These are phyloP conservation scores for Mormyrops boulengeri DNA, from an alignment of 2,797 vertebrate genomes.

Conservation along the genomic window DNA sequence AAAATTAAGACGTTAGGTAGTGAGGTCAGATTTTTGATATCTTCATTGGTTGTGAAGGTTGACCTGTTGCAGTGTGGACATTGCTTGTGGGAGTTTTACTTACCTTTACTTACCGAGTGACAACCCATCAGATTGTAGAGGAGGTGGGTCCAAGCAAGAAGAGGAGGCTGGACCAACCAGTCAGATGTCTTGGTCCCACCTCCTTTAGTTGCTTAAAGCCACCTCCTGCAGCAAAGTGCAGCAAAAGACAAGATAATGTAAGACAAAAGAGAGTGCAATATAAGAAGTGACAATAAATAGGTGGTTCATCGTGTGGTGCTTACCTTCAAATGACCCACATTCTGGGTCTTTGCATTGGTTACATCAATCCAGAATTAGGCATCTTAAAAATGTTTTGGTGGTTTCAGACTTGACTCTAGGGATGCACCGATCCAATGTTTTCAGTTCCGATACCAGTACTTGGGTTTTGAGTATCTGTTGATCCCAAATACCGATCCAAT, in stretches of 20 bases:
- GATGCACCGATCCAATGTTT: neutral
- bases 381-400: neutral
- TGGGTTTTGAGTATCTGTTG: neutral
- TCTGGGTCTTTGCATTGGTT: neutral
- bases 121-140: neutral
- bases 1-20: neutral
- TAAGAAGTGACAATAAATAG: neutral
- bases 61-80: neutral
- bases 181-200: neutral
- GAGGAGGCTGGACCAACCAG: neutral
- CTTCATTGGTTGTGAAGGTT: neutral
- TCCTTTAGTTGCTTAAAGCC: neutral
- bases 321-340: neutral
- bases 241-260: neutral
- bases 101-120: neutral
- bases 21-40: neutral
- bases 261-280: neutral
- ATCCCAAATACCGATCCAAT: neutral
- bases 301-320: neutral
- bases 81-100: neutral
- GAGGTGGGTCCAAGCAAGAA: neutral
- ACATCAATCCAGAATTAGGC: neutral
- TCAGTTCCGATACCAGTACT: neutral
- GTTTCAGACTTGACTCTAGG: neutral
- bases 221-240: neutral